phyloP scores from a whole-genome alignment of 2,797 vertebrate species.

The Leptodactylus fallax region DNA sequence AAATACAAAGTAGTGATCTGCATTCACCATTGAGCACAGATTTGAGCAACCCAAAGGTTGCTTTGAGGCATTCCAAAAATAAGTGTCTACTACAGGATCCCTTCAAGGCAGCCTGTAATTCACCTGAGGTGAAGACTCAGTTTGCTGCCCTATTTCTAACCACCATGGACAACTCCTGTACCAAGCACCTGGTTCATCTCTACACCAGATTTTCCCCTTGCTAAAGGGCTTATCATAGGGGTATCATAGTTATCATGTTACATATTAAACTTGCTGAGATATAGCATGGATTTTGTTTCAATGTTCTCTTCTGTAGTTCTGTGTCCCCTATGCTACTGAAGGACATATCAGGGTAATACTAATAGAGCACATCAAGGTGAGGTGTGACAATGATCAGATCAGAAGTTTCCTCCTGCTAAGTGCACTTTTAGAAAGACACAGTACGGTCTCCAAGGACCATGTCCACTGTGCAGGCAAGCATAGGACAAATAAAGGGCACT shows the following conservation, averaged over 20 bases:
- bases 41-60: too few relatives aligned
- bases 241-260: background rate
- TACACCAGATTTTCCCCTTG: background rate
- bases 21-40: too few relatives aligned
- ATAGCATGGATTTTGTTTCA: background rate
- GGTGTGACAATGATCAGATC: constrained; percentile 45
- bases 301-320: background rate
- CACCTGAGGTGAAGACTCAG: background rate
- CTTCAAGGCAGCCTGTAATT: background rate
- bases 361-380: constrained; percentile 34
- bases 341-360: background rate
- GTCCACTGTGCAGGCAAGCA: background rate
- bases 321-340: background rate
- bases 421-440: constrained; percentile 43
- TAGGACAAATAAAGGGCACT: constrained; percentile 28
- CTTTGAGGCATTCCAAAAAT: background rate
- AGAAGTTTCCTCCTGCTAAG: constrained; percentile 54
- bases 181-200: background rate
- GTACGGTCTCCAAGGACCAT: constrained; percentile 33
- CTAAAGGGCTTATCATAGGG: too few relatives aligned
- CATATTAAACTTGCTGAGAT: background rate
- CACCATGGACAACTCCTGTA: background rate
- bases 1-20: too few relatives aligned
- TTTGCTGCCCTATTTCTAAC: background rate
- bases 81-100: background rate